Evolutionary conservation across 2,797 vertebrate species (phyloP), one percentile per base, ranked within the genome.

Genomic region (Poecile montanus): DNA sequence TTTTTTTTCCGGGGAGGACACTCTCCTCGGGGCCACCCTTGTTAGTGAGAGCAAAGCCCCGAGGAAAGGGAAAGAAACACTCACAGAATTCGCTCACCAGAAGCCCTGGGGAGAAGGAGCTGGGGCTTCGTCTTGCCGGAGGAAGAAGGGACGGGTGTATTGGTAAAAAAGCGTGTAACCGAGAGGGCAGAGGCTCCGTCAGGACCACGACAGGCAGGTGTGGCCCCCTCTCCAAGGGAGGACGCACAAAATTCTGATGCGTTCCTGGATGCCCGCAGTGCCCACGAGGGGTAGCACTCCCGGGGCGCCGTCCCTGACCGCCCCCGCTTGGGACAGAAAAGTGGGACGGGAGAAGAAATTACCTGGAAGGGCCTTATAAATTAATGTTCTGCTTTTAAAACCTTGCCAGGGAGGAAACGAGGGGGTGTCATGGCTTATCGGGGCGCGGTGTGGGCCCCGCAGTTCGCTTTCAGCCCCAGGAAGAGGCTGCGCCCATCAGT

Each of bases 221-320:
- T 11, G 40, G 25, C 38, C 38, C 38, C 38, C 38, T 47, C 48
- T 47, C 44, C 21, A 5, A 15, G 17, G 18, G 18, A 12, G 21
- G 19, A 3, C 1, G 13, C 22, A 20, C n/a, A 20, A 54, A 45
- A 29, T 27, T n/a, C 19, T 3, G 19, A 7, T 20, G 66, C 22
- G 1, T 6, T 18, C 26, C 29, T 20, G 56, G 23, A 6, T 60
- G 56, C 6, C 7, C 16, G 7, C 45, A 62, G 51, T 1, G 0
- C 22, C n/a, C 13, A 8, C 19, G 1, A 32, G 12, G 25, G 34
- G 22, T 19, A 32, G 38, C 2, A 18, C 26, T 11, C 18, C 23
- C 1, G 2, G 16, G 14, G 11, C 3, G 0, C 30, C 3, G 8
- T 26, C 34, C 27, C 26, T 19, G 20, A 30, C 14, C 11, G 6